Evolutionary conservation across 2,113 vertebrate species (phyloP).

Genomic region (Tychaedon coryphoeus): DNA sequence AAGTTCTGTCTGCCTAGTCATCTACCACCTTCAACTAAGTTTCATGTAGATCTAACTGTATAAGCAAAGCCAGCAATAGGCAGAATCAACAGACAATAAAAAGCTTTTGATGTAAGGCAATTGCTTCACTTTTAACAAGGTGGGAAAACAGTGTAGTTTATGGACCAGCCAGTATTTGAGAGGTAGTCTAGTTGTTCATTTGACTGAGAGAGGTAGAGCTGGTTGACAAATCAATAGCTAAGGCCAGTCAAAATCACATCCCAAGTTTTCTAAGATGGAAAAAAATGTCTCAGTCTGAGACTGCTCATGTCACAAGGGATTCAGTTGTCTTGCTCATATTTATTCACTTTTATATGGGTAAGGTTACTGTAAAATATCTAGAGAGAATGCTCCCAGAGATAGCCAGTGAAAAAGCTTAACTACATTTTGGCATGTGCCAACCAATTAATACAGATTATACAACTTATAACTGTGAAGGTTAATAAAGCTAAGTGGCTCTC

Average conservation of each 20-base stretch:
- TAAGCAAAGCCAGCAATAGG: neutral
- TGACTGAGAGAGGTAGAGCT: slow-evolving; percentile 47
- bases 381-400: slow-evolving; percentile 3
- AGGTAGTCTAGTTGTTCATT: slow-evolving; percentile 41
- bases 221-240: neutral
- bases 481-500: neutral
- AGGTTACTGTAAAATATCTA: neutral
- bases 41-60: neutral
- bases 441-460: neutral
- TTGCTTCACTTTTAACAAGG: neutral
- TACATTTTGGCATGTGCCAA: neutral
- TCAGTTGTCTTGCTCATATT: neutral
- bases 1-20: neutral
- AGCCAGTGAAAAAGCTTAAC: neutral
- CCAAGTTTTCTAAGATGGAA: neutral
- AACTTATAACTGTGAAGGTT: neutral
- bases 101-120: neutral
- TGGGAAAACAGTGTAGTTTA: neutral
- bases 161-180: neutral
- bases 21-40: neutral
- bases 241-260: neutral
- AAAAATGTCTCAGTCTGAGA: neutral
- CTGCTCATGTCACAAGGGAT: neutral
- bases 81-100: neutral
- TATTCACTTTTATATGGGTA: neutral